phyloP scores from a whole-genome alignment of 2,113 vertebrate genomes.

The Podarcis muralis region DNA sequence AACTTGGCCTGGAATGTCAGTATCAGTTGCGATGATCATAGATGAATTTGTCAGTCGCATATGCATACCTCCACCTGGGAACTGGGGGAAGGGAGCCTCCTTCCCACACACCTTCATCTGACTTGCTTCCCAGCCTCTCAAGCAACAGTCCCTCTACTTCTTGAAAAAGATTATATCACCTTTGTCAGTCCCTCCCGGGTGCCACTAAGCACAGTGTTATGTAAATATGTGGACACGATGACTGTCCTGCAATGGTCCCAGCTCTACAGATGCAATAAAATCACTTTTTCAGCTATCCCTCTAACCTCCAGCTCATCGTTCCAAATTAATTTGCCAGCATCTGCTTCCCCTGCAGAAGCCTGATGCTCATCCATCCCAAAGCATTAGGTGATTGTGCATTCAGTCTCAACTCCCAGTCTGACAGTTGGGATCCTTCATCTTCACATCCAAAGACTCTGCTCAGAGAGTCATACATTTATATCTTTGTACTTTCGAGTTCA shows the following conservation, averaged over 20 bases:
- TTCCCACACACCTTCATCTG: background rate
- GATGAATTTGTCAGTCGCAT: background rate
- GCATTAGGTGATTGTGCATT: conserved; percentile 12
- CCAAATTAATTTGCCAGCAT: background rate
- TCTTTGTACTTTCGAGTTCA: background rate
- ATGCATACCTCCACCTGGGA: background rate
- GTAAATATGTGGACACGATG: background rate
- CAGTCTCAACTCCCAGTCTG: background rate
- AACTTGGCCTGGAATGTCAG: too few relatives aligned
- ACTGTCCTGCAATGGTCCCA: background rate
- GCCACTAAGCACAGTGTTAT: background rate
- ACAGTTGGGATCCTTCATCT: background rate
- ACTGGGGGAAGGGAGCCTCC: background rate
- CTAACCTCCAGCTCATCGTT: background rate
- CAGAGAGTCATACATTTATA: background rate
- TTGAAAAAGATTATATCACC: background rate
- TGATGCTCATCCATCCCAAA: conserved; percentile 4
- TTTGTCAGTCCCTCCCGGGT: background rate
- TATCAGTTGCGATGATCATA: too few relatives aligned
- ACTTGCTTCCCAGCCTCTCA: background rate
- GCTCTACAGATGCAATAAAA: background rate
- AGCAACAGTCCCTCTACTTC: background rate
- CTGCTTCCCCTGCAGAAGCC: background rate
- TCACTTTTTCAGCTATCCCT: background rate
- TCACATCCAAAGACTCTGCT: background rate